Base-by-base conservation (phyloP, 2,888 invertebrate genomes). In the Patella depressa region DNA sequence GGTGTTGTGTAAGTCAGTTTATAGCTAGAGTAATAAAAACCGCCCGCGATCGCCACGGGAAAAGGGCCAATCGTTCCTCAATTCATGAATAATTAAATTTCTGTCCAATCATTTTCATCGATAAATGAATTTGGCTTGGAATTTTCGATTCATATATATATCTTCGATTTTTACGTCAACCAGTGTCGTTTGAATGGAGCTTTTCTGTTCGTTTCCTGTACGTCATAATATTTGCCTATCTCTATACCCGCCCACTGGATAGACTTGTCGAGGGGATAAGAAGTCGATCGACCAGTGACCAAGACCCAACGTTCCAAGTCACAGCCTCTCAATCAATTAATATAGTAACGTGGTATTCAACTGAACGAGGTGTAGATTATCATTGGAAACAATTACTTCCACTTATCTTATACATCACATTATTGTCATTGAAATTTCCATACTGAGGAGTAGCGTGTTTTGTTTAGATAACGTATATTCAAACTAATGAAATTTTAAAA, bases 71-170 rank as follows among this genome's bases (percentile, higher is more conserved):
- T 71, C 24, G 34, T 55, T 24, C 59, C 73, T 59, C 72, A 72
- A 53, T 69, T 76, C 76, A 76, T 76, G 69, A 76, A 76, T 76
- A 76, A 76, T 76, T 76, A 76, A 76, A 57, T 73, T 65, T 69
- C 76, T 71, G 73, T 72, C 76, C 76, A 76, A 76, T 76, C 72
- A 73, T 76, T 69, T 76, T 73, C 72, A 71, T 69, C 76, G 59
- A 53, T 72, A 73, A 65, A 72, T 72, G 55, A 75, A 75, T 72
- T 59, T 59, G 34, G 65, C 24, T 65, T 12, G 24, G 65, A 65
- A 19, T 65, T 65, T 65, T 65, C 65, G 24, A 24, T 19, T 19
- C 19, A 65, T 65, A 24, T 24, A 24, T 24, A 14, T 24, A 65
- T 65, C 19, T 65, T 65, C 65, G 65, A 65, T 65, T 65, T 65